Percentiles rank a stretch among this genome's conserved stretches.
Evolutionary conservation across 2,113 vertebrate genomes (phyloP).

Genomic region (Protobothrops flavoviridis): DNA sequence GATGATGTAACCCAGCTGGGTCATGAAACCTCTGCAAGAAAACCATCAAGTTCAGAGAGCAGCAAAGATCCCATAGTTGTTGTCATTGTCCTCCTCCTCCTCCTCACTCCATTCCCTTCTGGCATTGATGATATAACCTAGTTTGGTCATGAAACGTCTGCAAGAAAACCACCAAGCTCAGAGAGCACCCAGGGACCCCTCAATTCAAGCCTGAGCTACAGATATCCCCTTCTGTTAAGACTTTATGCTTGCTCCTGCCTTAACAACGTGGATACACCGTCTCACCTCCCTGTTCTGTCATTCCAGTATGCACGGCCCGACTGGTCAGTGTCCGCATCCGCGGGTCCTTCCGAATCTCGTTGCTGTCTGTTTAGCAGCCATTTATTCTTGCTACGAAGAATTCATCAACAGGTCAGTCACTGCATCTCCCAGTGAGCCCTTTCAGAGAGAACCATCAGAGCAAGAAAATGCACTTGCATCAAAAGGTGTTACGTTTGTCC

Average conservation of each 20-base stretch:
- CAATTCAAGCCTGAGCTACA: not conserved
- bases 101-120: not conserved
- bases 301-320: constrained; percentile 97
- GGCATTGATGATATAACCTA: not conserved
- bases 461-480: not conserved
- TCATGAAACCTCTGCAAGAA: not conserved
- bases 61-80: not conserved
- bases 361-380: constrained; percentile 96
- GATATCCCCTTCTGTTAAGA: not conserved
- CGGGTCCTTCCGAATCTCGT: constrained; percentile 97
- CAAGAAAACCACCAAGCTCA: not conserved
- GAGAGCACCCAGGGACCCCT: not conserved
- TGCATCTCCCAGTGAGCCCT: not conserved
- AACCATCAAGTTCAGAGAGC: not conserved
- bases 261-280: not conserved
- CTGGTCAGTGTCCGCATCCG: constrained; percentile 96
- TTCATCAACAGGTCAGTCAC: constrained; percentile 97
- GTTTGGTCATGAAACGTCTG: not conserved
- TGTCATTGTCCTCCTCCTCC: no score
- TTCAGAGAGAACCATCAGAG: not conserved
- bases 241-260: not conserved
- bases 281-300: constrained; percentile 36
- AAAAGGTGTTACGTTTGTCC: not conserved
- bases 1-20: not conserved
- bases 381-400: constrained; percentile 98